A percentile compares a stretch with the other conserved stretches of the same genome.
phyloP scores from a whole-genome alignment of 2,113 vertebrate genomes.

The Marcusenius ussheri region DNA sequence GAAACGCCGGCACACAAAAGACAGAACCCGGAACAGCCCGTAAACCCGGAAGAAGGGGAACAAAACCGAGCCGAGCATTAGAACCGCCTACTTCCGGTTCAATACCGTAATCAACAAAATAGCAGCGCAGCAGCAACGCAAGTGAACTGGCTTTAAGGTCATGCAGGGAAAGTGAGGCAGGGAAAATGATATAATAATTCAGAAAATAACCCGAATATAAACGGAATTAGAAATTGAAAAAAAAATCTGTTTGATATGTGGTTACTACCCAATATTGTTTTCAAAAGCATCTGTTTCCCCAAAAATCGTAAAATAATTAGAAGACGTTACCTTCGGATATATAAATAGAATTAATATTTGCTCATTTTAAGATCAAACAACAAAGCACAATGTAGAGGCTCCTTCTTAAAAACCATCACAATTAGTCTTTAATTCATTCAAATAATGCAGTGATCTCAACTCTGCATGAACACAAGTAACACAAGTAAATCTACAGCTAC shows the following conservation, averaged over 20 bases:
- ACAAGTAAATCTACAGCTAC: background rate
- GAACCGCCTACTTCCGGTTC: background rate
- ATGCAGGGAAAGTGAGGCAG: background rate
- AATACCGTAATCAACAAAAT: background rate
- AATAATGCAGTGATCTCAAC: background rate
- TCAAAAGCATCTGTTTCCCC: background rate
- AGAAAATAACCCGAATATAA: background rate
- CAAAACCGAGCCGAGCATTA: background rate
- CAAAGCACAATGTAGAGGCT: background rate
- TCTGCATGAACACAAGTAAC: background rate
- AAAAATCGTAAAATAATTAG: background rate
- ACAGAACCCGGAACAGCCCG: constrained; percentile 8
- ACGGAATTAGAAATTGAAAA: background rate
- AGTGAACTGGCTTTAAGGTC: background rate
- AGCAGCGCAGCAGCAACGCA: background rate
- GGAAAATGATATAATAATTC: background rate
- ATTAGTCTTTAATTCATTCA: background rate
- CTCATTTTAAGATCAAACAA: background rate
- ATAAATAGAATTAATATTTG: background rate
- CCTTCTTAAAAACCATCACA: background rate
- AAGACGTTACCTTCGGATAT: background rate
- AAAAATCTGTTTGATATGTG: background rate
- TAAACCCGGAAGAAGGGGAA: background rate
- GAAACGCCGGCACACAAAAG: background rate
- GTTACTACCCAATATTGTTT: background rate